Base-by-base conservation (phyloP, 2,888 invertebrate species). In the Tiliacea citrago region DNA sequence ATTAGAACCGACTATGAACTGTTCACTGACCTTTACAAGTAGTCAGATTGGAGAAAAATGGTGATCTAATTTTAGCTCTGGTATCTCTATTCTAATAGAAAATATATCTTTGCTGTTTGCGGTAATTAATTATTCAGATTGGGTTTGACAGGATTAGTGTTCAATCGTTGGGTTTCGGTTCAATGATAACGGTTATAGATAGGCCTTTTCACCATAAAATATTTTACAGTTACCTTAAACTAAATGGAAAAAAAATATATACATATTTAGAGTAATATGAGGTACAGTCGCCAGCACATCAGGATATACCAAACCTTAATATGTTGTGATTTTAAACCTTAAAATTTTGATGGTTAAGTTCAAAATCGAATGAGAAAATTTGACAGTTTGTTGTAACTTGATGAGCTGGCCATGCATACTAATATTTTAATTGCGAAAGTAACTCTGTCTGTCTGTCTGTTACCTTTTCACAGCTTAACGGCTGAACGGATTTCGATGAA, bases 51-150 rank as follows among this genome's bases (percentile, higher is more conserved):
- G 42, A 69, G 24, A 58, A 49, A 53, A 39, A 12, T 16, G 39
- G 6, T 63, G 12, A n/a, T 63, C 29, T 35, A 35, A 51, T 49
- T 73, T 49, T 18, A 74, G 18, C 39, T 42, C 29, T 21, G 10
- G 47, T 61, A 16, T 42, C 63, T 63, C n/a, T n/a, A 55, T 62
- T 62, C n/a, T 7, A 45, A 35, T 35, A 18, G 21, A 24, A 35
- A 16, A 42, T 6, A 57, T 53, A 61, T 53, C 16, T 55, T 21
- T 39, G 4, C 39, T 42, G 39, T 45, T 47, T 24, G 7, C 21
- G 2, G 16, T 57, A 35, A 70, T 55, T 71, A 49, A 63, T 58
- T 74, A 66, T 74, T 66, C 39, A 24, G 55, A 13, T 68, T 65
- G 47, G 3, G 18, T 79, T 69, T 74, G 65, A 29, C 35, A 68